A percentile compares a stretch with the other conserved stretches of the same genome.
These are phyloP conservation scores for Brachymystax lenok DNA, from an alignment of 2,797 vertebrate species.

Conservation along the genomic window DNA sequence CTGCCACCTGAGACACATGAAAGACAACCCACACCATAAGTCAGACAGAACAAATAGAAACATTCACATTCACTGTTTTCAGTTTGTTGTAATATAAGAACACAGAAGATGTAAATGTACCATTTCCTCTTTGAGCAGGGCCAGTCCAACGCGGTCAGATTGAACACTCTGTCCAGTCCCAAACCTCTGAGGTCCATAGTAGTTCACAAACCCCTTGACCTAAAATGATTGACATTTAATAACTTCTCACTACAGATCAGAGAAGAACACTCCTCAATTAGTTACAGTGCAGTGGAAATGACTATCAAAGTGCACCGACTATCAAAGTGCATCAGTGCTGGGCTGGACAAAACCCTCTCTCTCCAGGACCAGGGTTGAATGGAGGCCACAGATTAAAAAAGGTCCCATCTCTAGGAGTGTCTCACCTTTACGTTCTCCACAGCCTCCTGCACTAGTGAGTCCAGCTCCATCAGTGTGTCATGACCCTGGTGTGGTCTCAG, in stretches of 20 bases:
- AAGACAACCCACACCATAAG: conserved; percentile 13
- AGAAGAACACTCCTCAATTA: neutral
- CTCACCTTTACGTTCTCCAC: conserved; percentile 86
- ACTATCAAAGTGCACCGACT: neutral
- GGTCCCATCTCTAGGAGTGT: neutral
- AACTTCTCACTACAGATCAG: neutral
- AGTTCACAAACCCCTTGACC: conserved; percentile 92
- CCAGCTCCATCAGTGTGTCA: conserved; percentile 61
- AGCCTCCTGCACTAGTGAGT: conserved; percentile 81
- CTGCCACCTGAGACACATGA: conserved; percentile 75
- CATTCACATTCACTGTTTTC: neutral
- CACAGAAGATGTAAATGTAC: conserved; percentile 60
- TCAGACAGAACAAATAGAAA: conserved; percentile 70
- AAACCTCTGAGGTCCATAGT: conserved; percentile 94
- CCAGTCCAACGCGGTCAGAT: conserved; percentile 88
- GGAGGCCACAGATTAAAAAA: neutral
- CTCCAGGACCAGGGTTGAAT: too few species aligned
- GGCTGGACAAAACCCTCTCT: neutral
- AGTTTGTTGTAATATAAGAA: neutral
- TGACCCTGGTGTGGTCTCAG: conserved; percentile 68
- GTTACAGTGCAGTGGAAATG: neutral
- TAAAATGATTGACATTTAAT: conserved; percentile 50
- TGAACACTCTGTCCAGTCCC: conserved; percentile 84
- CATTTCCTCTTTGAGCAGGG: conserved; percentile 89
- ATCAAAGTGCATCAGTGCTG: neutral